Conservation (phyloP, 1,140 invertebrate genomes). For the Sitophilus oryzae region DNA sequence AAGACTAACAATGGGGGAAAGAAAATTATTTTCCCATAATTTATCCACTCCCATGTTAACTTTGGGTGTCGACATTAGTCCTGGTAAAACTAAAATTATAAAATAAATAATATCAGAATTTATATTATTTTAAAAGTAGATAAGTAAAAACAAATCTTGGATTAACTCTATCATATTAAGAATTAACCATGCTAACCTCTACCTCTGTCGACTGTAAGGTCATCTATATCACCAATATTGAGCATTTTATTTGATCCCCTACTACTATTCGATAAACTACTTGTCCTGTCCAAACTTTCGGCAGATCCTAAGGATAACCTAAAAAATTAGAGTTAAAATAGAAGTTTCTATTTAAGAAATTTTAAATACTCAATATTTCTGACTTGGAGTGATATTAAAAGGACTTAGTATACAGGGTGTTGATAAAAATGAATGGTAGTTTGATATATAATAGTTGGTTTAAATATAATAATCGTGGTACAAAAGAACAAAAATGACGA, state of each 20-base stretch:
- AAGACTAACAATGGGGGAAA: slow-evolving; percentile 36
- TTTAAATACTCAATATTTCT: slow-evolving; percentile 11
- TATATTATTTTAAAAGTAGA: too few relatives aligned
- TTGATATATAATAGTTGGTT: too few relatives aligned
- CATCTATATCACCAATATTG: slow-evolving; percentile 39
- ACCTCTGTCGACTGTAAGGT: slow-evolving; percentile 37
- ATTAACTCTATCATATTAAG: too few relatives aligned
- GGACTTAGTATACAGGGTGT: too few relatives aligned
- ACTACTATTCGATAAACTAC: slow-evolving; percentile 37
- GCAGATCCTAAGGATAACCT: slow-evolving; percentile 36
- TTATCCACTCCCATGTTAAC: slow-evolving; percentile 19
- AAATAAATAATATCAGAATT: slow-evolving; percentile 3
- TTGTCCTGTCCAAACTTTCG: slow-evolving; percentile 39
- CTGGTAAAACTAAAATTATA: slow-evolving; percentile 29
- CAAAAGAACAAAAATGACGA: too few relatives aligned
- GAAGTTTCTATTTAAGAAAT: slow-evolving; percentile 8
- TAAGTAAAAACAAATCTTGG: too few relatives aligned
- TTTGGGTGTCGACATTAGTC: slow-evolving; percentile 42
- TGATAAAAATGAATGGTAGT: too few relatives aligned
- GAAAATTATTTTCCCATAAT: slow-evolving; percentile 29
- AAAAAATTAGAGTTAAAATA: slow-evolving; percentile 10
- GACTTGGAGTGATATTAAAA: too few relatives aligned
- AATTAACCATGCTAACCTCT: slow-evolving; percentile 37
- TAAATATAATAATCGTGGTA: too few relatives aligned
- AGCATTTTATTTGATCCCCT: slow-evolving; percentile 35